Percentiles rank a stretch among this genome's conserved stretches.
phyloP scores from a whole-genome alignment of 2,888 invertebrate species.

The Seira musarum region DNA sequence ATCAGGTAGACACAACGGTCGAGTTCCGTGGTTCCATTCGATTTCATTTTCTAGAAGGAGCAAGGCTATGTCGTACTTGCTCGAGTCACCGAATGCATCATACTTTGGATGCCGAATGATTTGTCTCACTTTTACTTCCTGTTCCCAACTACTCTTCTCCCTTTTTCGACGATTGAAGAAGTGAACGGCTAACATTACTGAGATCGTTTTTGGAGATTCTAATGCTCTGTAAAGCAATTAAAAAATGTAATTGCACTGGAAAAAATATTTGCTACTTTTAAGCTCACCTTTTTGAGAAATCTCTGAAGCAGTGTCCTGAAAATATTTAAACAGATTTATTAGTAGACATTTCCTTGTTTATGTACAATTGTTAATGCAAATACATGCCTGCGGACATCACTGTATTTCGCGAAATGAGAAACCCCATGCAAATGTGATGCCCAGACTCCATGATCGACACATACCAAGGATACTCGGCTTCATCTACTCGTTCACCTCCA shows the following conservation, averaged over 20 bases:
- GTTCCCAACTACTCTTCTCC: slow-evolving; percentile 25
- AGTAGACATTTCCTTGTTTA: too few species aligned
- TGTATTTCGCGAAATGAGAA: slow-evolving; percentile 26
- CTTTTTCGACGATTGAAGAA: not conserved
- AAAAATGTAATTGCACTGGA: not conserved
- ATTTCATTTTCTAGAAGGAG: slow-evolving; percentile 81
- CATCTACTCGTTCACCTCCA: slow-evolving; percentile 34
- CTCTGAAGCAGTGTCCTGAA: slow-evolving; percentile 33
- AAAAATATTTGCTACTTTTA: not conserved
- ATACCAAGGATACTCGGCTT: slow-evolving; percentile 47
- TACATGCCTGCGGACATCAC: slow-evolving; percentile 43
- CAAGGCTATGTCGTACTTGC: slow-evolving; percentile 80
- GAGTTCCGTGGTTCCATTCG: slow-evolving; percentile 78
- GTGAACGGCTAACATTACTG: slow-evolving; percentile 37
- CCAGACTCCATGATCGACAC: slow-evolving; percentile 43
- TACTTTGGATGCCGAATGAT: slow-evolving; percentile 46
- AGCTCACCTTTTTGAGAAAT: slow-evolving; percentile 34
- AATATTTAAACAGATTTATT: too few species aligned
- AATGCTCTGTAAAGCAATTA: slow-evolving; percentile 19
- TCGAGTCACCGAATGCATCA: slow-evolving; percentile 22
- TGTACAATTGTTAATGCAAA: too few species aligned
- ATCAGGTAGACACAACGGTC: slow-evolving; percentile 84
- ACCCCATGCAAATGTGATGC: slow-evolving; percentile 51
- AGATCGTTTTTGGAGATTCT: slow-evolving; percentile 42
- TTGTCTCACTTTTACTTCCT: slow-evolving; percentile 40